Evolutionary conservation across 2,113 vertebrate genomes (phyloP).

Genomic region (Mus pahari): DNA sequence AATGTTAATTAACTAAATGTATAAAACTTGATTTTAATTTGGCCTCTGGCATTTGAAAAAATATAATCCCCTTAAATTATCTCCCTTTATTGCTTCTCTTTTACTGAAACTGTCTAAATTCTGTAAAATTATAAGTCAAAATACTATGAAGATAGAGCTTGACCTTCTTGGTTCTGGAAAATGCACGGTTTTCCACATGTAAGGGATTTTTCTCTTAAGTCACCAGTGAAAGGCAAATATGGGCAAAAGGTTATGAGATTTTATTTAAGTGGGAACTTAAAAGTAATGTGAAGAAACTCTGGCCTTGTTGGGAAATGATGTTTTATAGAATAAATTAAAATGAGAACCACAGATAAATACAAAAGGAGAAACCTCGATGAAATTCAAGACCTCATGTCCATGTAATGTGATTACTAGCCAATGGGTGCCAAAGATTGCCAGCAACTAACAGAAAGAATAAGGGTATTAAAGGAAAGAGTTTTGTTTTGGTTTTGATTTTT

Average conservation of each 20-base stretch:
- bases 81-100: conserved; percentile 51
- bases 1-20: conserved; percentile 77
- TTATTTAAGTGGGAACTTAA: background rate
- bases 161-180: conserved; percentile 15
- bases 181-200: background rate
- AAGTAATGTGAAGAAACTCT: background rate
- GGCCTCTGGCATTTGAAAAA: conserved; percentile 69
- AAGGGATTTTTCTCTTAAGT: background rate
- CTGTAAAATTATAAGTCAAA: conserved; percentile 27
- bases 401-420: background rate
- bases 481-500: background rate
- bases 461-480: background rate
- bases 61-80: conserved; percentile 74
- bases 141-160: background rate
- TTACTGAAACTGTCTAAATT: conserved; percentile 59
- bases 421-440: background rate
- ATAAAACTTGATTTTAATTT: conserved; percentile 79
- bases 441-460: background rate
- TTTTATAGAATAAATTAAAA: background rate
- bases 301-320: background rate
- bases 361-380: fast-evolving
- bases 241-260: background rate
- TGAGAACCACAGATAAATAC: background rate
- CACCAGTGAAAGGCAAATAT: background rate
- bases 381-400: fast-evolving